Percentiles rank a stretch among this genome's conserved stretches.
These are phyloP conservation scores for Guaruba guarouba DNA, from an alignment of 2,113 vertebrate genomes.

Conservation along the genomic window DNA sequence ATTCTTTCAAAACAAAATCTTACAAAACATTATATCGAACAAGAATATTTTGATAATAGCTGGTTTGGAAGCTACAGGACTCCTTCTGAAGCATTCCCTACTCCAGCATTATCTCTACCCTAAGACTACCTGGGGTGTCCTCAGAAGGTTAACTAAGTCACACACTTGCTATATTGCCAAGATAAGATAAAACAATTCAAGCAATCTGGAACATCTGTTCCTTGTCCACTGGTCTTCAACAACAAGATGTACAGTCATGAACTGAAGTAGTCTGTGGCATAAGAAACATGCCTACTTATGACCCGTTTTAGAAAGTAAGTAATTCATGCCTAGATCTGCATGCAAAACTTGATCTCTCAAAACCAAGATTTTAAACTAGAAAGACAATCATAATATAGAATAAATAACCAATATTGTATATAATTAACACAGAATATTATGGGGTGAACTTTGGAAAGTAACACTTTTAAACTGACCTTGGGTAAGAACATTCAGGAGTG, in stretches of 20 bases:
- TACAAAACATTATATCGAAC: background rate
- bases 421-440: background rate
- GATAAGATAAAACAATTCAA: background rate
- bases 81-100: background rate
- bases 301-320: background rate
- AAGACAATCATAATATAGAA: background rate
- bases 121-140: background rate
- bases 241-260: background rate
- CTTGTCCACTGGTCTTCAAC: background rate
- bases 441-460: background rate
- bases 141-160: background rate
- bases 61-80: background rate
- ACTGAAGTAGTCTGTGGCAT: background rate
- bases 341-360: background rate
- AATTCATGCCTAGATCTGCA: background rate
- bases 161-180: background rate
- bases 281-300: background rate
- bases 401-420: background rate
- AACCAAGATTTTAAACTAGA: background rate
- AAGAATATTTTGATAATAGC: background rate
- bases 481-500: background rate
- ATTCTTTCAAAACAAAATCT: background rate
- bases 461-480: background rate
- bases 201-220: background rate
- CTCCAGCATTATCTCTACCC: background rate